phyloP scores from a whole-genome alignment of 2,797 vertebrate species.

The Nyctibius grandis region DNA sequence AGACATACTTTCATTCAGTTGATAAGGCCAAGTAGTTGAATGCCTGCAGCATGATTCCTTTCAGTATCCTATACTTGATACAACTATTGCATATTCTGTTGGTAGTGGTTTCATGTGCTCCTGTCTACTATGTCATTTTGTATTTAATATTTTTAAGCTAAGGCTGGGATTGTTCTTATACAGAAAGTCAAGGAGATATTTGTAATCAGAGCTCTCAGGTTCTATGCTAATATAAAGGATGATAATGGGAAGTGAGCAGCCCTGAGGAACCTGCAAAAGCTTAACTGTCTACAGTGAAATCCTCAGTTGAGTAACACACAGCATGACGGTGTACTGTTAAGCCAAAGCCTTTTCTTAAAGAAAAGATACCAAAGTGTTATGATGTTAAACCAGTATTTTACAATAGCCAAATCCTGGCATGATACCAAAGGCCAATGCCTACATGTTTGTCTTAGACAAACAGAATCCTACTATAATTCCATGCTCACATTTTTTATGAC shows the following conservation, averaged over 20 bases:
- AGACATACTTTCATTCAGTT: neutral
- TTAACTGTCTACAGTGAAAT: neutral
- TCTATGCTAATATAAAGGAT: neutral
- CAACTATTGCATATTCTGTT: neutral
- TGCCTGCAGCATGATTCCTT: neutral
- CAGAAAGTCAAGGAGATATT: neutral
- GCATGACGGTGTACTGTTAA: rapidly evolving
- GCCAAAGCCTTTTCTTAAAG: neutral
- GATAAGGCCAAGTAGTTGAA: neutral
- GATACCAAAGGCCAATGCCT: neutral
- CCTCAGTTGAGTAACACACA: neutral
- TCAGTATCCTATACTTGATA: neutral
- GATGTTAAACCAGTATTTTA: neutral
- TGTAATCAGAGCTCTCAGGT: neutral
- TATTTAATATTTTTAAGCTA: neutral
- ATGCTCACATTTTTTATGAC: neutral
- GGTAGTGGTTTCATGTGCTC: neutral
- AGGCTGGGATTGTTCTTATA: neutral
- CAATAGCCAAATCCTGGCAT: neutral
- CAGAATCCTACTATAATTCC: neutral
- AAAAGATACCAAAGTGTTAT: neutral
- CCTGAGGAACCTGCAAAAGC: neutral
- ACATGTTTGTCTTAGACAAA: neutral
- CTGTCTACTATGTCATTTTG: neutral
- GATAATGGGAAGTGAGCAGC: neutral